Percentiles rank a stretch among this genome's conserved stretches.
Evolutionary conservation across 2,888 invertebrate genomes (phyloP).

Genomic region (Tachina lurida): DNA sequence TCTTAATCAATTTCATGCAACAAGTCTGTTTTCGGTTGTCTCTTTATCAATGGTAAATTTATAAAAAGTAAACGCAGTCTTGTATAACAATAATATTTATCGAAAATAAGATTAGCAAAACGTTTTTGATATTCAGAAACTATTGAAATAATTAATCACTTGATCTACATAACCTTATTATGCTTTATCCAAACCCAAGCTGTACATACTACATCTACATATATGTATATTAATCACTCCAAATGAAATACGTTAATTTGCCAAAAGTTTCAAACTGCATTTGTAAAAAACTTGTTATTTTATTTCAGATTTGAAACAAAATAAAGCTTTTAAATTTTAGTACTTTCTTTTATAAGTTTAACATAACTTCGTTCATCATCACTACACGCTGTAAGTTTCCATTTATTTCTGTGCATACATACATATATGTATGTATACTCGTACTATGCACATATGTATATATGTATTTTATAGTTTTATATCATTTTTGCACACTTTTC

Average conservation of each 20-base stretch:
- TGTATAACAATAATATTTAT: background rate
- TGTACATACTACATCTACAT: background rate
- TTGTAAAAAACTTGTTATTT: conserved; percentile 72
- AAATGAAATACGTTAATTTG: conserved; percentile 75
- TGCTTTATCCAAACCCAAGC: background rate
- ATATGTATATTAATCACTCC: background rate
- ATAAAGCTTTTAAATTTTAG: conserved; percentile 64
- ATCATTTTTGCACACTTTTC: conserved; percentile 62
- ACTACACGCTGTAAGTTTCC: conserved; percentile 64
- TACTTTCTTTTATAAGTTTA: conserved; percentile 70
- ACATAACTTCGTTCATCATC: conserved; percentile 58
- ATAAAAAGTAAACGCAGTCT: background rate
- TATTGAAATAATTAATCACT: background rate
- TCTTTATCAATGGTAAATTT: background rate
- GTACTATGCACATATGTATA: no score
- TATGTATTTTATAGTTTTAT: conserved; percentile 11
- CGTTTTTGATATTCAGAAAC: background rate
- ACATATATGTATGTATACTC: no score
- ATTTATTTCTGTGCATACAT: conserved; percentile 19
- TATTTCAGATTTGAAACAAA: conserved; percentile 73
- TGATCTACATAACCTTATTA: background rate
- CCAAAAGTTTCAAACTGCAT: conserved; percentile 36
- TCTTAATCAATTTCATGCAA: conserved; percentile 12
- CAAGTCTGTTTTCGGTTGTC: background rate
- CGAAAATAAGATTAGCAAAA: background rate